Evolutionary conservation across 2,113 vertebrate genomes (phyloP).

Genomic region (Semnornis frantzii): DNA sequence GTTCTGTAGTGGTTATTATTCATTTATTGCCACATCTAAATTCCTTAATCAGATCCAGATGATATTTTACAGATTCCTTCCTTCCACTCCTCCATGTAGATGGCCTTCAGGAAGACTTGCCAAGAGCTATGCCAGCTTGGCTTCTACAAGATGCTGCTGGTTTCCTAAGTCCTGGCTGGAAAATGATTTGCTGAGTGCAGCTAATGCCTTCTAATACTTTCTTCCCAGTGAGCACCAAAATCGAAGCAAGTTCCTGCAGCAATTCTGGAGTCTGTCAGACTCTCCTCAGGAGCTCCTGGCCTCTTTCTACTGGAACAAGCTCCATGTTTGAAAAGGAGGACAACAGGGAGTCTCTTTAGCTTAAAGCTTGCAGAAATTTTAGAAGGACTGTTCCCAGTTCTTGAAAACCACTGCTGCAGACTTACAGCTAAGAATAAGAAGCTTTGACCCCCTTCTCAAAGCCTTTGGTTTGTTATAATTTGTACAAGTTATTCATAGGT

Average conservation of each 20-base stretch:
- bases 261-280: not conserved
- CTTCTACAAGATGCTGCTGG: not conserved
- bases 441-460: not conserved
- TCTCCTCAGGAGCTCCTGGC: not conserved
- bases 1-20: not conserved
- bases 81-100: not conserved
- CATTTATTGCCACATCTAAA: not conserved
- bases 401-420: not conserved
- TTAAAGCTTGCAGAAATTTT: not conserved
- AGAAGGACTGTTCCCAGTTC: not conserved
- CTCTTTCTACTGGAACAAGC: not conserved
- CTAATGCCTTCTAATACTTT: not conserved
- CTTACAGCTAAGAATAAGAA: not conserved
- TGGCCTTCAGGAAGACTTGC: constrained; percentile 8
- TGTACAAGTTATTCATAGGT: not conserved
- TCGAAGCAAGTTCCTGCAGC: not conserved
- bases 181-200: not conserved
- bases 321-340: not conserved
- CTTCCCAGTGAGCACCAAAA: not conserved
- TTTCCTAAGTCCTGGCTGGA: not conserved
- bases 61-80: not conserved
- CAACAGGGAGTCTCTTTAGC: not conserved
- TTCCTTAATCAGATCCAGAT: not conserved
- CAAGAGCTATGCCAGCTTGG: not conserved
- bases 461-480: not conserved